Evolutionary conservation across 2,113 vertebrate genomes (phyloP), one percentile per base, ranked within the genome.

Genomic region (Sceloporus undulatus): DNA sequence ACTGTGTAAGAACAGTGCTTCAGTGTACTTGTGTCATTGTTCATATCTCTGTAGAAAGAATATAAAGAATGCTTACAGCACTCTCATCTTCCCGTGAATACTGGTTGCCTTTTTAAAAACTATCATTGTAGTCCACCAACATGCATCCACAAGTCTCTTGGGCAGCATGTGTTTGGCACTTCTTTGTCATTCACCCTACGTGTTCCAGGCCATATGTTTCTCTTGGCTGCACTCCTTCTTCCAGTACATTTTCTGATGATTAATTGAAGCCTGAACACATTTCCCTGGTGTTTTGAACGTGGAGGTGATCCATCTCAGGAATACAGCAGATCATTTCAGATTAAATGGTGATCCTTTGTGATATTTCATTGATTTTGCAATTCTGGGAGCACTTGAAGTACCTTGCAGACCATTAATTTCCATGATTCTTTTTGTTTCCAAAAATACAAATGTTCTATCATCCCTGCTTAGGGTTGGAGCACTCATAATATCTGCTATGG

Each of bases 141-240:
- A 80, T 48, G 54, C 34, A 34, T 70, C 48, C n/a, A 79, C 34
- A 73, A 13, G 38, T 27, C 71, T 82, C 56, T 34, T 66, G 66
- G 85, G 77, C 42, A 79, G 19, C 66, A 71, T 38, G 23, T 27
- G 29, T 86, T 79, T 76, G 29, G 79, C 73, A 74, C 75, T 48
- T 82, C 78, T 81, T 27, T 73, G 18, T 79, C 68, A 75, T 82
- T 25, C 79, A 65, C 16, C 54, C 27, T 23, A 65, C 40, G 13
- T 76, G 79, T 87, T 87, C 70, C 79, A 82, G 56, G 70, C 38
- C 54, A 62, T 87, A 87, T 82, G 79, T 82, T 87, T 52, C 81
- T 65, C 66, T 73, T 87, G 78, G 66, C 85, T 87, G 78, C 77
- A 80, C n/a, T 80, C 16, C 54, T 87, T 87, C 77, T 8, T 86